Evolutionary conservation across 2,797 vertebrate species (phyloP).

Genomic region (Limosa lapponica): DNA sequence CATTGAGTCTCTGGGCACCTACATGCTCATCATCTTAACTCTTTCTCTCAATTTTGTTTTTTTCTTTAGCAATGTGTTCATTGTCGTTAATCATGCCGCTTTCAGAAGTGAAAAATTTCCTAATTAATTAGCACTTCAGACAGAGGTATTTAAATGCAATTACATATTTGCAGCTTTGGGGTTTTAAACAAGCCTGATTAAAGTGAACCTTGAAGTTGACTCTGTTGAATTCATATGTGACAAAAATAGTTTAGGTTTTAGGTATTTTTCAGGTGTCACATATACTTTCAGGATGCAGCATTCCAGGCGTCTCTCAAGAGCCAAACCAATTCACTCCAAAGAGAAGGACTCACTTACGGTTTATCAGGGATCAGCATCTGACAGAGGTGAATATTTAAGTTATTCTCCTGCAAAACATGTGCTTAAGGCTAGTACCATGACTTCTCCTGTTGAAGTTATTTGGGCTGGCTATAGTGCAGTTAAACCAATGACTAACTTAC

Average conservation of each 20-base stretch:
- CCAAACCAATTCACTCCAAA: background rate
- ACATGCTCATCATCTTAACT: background rate
- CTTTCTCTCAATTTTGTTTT: background rate
- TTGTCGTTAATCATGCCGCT: background rate
- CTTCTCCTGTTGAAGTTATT: background rate
- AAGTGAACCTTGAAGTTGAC: background rate
- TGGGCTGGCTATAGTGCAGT: background rate
- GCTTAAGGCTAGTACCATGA: background rate
- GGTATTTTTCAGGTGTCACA: background rate
- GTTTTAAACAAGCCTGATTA: background rate
- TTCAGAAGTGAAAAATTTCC: constrained; percentile 2
- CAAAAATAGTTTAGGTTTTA: background rate
- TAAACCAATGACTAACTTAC: background rate
- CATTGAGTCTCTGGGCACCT: background rate
- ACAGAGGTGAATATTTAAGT: background rate
- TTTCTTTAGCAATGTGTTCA: background rate
- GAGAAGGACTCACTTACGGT: background rate
- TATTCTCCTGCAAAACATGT: background rate
- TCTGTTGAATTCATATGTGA: background rate
- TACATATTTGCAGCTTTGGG: background rate
- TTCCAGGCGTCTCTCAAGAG: background rate
- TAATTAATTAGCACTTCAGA: constrained; percentile 22
- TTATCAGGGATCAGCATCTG: background rate
- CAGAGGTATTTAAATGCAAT: background rate
- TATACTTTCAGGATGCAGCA: background rate